Conservation (phyloP, 1,140 invertebrate genomes). For the Venustaconcha ellipsiformis region DNA sequence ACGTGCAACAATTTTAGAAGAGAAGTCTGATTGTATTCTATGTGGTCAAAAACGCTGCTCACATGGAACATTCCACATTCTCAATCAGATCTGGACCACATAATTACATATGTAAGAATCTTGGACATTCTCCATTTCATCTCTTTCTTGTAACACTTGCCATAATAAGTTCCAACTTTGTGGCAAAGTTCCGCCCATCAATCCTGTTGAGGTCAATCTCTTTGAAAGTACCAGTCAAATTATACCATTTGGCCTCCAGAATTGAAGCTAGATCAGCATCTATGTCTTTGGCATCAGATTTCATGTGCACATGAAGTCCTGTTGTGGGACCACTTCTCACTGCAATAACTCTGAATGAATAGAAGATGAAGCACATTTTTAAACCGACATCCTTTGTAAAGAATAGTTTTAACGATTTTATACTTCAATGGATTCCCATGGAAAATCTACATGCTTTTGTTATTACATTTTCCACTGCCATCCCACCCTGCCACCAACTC, state of each 20-base stretch:
- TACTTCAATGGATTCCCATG: no score
- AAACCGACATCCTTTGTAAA: no score
- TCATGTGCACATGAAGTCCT: slow-evolving; percentile 74
- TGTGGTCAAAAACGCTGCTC: no score
- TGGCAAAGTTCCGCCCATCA: slow-evolving; percentile 95
- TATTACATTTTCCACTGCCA: no score
- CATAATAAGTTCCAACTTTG: slow-evolving; percentile 97
- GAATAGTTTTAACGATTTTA: no score
- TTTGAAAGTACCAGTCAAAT: slow-evolving; percentile 83
- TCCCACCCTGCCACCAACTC: no score
- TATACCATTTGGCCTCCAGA: slow-evolving; percentile 89
- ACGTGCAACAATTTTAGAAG: no score
- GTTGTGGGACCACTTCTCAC: slow-evolving; percentile 85
- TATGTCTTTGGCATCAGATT: slow-evolving; percentile 76
- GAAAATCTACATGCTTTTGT: no score
- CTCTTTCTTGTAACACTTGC: slow-evolving; percentile 71
- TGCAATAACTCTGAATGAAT: slow-evolving; percentile 78
- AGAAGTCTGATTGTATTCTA: no score
- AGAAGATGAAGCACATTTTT: slow-evolving; percentile 1
- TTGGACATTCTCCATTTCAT: not conserved
- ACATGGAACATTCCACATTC: no score
- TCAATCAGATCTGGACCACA: no score
- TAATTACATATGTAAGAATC: no score
- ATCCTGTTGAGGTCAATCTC: slow-evolving; percentile 93
- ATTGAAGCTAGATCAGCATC: slow-evolving; percentile 90